Evolutionary conservation across 2,797 vertebrate genomes (phyloP), one percentile per base, ranked within the genome.

Genomic region (Danio albolineatus): DNA sequence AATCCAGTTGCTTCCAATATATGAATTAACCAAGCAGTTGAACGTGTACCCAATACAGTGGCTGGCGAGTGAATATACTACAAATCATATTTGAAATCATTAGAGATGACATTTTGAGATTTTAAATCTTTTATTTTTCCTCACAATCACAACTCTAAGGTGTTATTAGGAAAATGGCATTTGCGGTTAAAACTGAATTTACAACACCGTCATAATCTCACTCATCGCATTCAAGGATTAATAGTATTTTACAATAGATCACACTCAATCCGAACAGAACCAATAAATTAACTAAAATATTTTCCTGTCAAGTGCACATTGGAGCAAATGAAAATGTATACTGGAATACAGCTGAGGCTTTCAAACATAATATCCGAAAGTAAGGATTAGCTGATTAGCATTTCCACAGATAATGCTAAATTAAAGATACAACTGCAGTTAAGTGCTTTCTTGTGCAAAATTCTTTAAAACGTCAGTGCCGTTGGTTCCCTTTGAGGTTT

Each of bases 61-160:
- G 28, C 28, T 28, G 28, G 28, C 28, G 28, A 28, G 28, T 28
- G 28, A 28, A 28, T 28, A 28, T 28, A 3, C 28, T 28, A 41
- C 38, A 16, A 12, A 36, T 8, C 7, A 7, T 21, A 41, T 43
- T 8, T 5, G 38, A 43, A 7, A 67, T 19, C 4, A 21, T 48
- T 56, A 43, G 4, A 6, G 7, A 16, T n/a, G 41, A 17, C 7
- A 49, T 8, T n/a, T 0, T 5, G 10, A 16, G 44, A 36, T 60
- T 69, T 59, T 60, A 67, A 81, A 76, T 43, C 4, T 10, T 69
- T 59, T 19, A 76, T 90, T 91, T 89, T 82, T 90, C 87, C 64
- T 83, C 79, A 83, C 46, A 16, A 46, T 3, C 10, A 28, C 21
- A 49, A 1, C 51, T 51, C 41, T 16, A 60, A 71, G 56, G 67